These are phyloP conservation scores for Cyaniris semiargus DNA, from an alignment of 2,888 invertebrate species.

Conservation along the genomic window DNA sequence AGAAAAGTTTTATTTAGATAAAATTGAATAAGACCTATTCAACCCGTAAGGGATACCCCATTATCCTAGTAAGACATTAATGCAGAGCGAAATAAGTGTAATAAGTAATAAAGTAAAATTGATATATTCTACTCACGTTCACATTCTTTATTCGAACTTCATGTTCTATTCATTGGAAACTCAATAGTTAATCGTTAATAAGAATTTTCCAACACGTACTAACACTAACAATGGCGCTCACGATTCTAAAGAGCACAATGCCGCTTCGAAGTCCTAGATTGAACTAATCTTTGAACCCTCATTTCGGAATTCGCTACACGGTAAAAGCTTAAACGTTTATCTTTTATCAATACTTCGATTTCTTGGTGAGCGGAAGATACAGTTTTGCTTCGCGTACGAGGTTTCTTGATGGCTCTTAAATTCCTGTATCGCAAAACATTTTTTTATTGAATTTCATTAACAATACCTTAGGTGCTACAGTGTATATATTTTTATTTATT, in stretches of 20 bases:
- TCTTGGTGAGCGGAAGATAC: background rate
- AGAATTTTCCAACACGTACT: constrained; percentile 29
- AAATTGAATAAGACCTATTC: too few species aligned
- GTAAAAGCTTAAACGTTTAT: background rate
- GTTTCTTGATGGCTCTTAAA: background rate
- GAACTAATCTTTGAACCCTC: constrained; percentile 30
- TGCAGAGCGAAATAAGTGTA: background rate
- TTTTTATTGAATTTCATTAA: too few species aligned
- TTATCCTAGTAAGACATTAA: background rate
- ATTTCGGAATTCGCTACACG: constrained; percentile 10
- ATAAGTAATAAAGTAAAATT: background rate
- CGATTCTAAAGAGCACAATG: constrained; percentile 29
- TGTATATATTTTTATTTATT: too few species aligned
- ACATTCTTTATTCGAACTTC: constrained; percentile 2
- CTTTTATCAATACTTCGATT: background rate
- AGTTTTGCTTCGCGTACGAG: background rate
- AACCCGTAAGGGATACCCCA: background rate
- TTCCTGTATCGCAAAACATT: too few species aligned
- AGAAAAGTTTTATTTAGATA: too few species aligned
- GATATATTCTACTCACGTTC: background rate
- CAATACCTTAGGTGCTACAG: too few species aligned
- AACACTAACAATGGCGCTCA: constrained; percentile 17
- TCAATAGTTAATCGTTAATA: constrained; percentile 30
- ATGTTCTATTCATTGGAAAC: constrained; percentile 29
- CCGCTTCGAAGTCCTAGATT: constrained; percentile 13